Percentiles rank a stretch among this genome's conserved stretches.
Evolutionary conservation across 2,113 vertebrate species (phyloP).

Genomic region (Oreamnos americanus): DNA sequence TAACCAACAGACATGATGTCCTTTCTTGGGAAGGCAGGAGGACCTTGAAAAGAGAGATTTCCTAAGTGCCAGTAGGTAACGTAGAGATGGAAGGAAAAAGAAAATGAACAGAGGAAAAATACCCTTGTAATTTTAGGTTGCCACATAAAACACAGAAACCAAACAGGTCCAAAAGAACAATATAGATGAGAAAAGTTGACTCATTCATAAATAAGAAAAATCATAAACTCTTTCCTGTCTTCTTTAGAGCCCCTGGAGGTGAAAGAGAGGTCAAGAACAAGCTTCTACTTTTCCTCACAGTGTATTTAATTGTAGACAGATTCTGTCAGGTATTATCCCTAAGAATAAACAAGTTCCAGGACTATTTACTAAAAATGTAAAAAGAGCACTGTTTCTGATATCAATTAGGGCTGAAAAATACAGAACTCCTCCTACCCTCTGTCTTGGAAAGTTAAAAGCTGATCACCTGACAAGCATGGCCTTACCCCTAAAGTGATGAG

Average conservation of each 20-base stretch:
- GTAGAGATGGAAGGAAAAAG: background rate
- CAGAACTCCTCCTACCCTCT: background rate
- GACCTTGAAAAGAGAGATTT: background rate
- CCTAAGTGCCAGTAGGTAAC: background rate
- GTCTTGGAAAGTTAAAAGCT: background rate
- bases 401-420: background rate
- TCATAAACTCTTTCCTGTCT: background rate
- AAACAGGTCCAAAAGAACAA: background rate
- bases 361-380: background rate
- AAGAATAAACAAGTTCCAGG: background rate
- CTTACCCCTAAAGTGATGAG: background rate
- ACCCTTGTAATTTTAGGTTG: background rate
- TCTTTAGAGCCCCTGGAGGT: background rate
- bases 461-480: background rate
- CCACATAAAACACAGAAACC: background rate
- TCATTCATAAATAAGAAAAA: slow-evolving; percentile 3
- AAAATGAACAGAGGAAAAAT: background rate
- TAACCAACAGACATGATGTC: background rate
- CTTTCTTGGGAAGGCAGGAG: background rate
- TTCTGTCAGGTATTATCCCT: background rate
- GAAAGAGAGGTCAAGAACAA: background rate
- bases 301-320: background rate
- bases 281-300: background rate
- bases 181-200: background rate
- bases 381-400: slow-evolving; percentile 13